Evolutionary conservation across 2,113 vertebrate species (phyloP).

Genomic region (Tretioscincus oriximinensis): DNA sequence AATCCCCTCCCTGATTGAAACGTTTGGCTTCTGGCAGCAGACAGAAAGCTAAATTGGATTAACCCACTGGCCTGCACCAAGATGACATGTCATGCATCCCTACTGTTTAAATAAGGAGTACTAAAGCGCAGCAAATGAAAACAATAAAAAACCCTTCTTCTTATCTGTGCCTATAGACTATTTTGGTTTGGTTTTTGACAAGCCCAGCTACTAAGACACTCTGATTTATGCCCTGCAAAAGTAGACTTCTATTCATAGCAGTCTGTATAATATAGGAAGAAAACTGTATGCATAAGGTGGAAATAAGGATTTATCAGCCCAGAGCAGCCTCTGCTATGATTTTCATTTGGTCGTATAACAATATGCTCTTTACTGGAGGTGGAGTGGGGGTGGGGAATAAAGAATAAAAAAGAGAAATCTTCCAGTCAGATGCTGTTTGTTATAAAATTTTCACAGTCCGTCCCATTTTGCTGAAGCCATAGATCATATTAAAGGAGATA

Average conservation of each 20-base stretch:
- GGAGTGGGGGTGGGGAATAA: not conserved
- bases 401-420: too few species aligned
- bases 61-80: not conserved
- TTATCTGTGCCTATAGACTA: not conserved
- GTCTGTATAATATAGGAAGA: not conserved
- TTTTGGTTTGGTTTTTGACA: not conserved
- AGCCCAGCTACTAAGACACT: not conserved
- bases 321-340: not conserved
- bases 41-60: not conserved
- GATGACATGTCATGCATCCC: not conserved
- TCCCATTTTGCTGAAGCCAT: not conserved
- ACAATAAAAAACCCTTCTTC: not conserved
- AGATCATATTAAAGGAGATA: not conserved
- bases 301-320: not conserved
- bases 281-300: not conserved
- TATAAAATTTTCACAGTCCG: not conserved
- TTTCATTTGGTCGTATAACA: not conserved
- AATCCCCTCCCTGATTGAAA: not conserved
- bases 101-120: not conserved
- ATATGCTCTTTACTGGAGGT: not conserved
- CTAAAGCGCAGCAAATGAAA: too few species aligned
- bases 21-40: not conserved
- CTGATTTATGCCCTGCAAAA: not conserved
- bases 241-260: not conserved
- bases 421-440: not conserved